Evolutionary conservation across 1,140 invertebrate genomes (phyloP).

Genomic region (Drusus annulatus): DNA sequence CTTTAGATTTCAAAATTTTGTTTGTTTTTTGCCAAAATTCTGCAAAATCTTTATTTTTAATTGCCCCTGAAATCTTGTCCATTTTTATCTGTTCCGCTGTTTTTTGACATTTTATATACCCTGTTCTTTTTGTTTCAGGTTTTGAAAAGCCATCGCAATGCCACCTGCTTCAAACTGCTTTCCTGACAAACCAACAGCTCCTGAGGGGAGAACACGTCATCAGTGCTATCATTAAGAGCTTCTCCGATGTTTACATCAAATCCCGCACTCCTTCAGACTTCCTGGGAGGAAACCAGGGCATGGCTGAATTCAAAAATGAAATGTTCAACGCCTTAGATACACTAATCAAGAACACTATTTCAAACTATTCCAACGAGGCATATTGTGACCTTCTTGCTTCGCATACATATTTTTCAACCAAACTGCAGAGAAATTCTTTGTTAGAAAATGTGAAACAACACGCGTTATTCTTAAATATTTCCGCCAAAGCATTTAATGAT

Average conservation of each 20-base stretch:
- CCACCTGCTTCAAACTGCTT: slow-evolving; percentile 77
- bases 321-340: slow-evolving; percentile 64
- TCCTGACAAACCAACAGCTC: slow-evolving; percentile 77
- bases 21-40: too few species aligned
- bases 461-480: slow-evolving; percentile 54
- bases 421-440: slow-evolving; percentile 60
- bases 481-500: not conserved
- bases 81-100: too few species aligned
- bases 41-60: too few species aligned
- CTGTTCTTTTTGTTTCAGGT: slow-evolving; percentile 63
- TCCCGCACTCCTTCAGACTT: slow-evolving; percentile 72
- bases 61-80: too few species aligned
- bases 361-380: slow-evolving; percentile 36
- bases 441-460: slow-evolving; percentile 64
- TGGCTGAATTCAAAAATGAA: slow-evolving; percentile 68
- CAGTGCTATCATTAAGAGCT: slow-evolving; percentile 73
- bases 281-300: slow-evolving; percentile 62
- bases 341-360: slow-evolving; percentile 58
- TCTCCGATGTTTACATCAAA: slow-evolving; percentile 81
- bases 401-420: slow-evolving; percentile 52
- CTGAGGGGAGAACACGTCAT: slow-evolving; percentile 72
- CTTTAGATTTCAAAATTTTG: too few species aligned
- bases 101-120: too few species aligned
- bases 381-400: slow-evolving; percentile 1
- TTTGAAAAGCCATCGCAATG: slow-evolving; percentile 72